Base-by-base conservation (phyloP, 2,888 invertebrate genomes). In the Hirtodrosophila duncani region DNA sequence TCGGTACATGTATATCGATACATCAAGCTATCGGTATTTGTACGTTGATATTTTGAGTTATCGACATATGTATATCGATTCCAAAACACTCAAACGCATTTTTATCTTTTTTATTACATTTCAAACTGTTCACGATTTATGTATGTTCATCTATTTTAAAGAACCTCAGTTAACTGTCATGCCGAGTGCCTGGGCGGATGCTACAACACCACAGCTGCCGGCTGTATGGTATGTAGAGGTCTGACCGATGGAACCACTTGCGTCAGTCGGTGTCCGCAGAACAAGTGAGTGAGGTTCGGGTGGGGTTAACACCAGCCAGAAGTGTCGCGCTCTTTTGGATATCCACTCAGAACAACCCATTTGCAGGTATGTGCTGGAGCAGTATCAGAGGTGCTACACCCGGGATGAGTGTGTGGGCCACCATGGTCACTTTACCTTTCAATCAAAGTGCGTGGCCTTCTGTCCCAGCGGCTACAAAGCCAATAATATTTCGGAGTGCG, bases 131-230 rank as follows among this genome's bases (percentile, higher is more conserved):
- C 24, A 57, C 9, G n/a, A n/a, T n/a, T n/a, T n/a, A n/a, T n/a
- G n/a, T n/a, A n/a, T 3, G n/a, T 7, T 17, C 10, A 7, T 4
- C 41, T 34, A 20, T 29, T 34, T 10, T 13, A 9, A 46, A 83
- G 83, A 36, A 66, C 58, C 10, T 36, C 60, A 8, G 38, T 41
- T 4, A 38, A 72, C 34, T 97, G 97, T 80, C 91, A 94, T 83
- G 82, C 88, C 1, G 89, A 94, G 81, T 97, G 97, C 83, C 84
- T 96, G 3, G 94, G 94, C 1, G 96, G 96, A 18, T 96, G 96
- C 64, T 58, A 52, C 16, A 79, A 84, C 51, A 9, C 21, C 6
- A 79, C 79, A 85, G 89, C 30, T 82, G 87, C 2, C 83, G 89
- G 29, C 84, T 97, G 97, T 82, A 88, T 89, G 24, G 90, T 92